Percentiles rank a stretch among this genome's conserved stretches.
Evolutionary conservation across 1,140 invertebrate genomes (phyloP).

Genomic region (Chymomyza costata): DNA sequence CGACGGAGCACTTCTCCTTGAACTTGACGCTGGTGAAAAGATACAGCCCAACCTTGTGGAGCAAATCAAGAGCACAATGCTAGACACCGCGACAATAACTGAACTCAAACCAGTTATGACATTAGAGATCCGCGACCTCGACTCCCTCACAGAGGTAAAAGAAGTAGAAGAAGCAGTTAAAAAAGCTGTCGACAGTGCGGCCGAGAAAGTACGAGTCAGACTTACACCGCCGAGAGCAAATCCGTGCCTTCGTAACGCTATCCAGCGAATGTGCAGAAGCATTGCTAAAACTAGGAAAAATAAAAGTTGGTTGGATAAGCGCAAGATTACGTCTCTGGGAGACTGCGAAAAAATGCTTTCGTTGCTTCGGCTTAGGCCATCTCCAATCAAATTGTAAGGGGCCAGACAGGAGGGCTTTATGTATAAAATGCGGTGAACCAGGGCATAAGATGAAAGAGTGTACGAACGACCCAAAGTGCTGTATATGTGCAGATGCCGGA

Average conservation of each 20-base stretch:
- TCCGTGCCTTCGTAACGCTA: background rate
- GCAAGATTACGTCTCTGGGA: background rate
- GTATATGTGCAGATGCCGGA: background rate
- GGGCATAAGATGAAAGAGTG: constrained; percentile 3
- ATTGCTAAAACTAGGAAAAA: background rate
- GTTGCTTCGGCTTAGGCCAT: background rate
- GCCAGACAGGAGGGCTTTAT: background rate
- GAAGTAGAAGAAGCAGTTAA: background rate
- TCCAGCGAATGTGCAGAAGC: background rate
- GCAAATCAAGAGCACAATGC: background rate
- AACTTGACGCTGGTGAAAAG: background rate
- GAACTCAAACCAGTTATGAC: background rate
- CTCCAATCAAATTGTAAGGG: background rate
- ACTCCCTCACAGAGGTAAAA: background rate
- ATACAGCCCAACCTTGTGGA: background rate
- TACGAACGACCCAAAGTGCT: background rate
- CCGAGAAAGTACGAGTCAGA: background rate
- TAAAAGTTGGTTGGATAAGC: background rate
- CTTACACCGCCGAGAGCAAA: background rate
- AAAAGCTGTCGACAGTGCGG: background rate
- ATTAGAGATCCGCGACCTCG: background rate
- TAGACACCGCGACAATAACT: background rate
- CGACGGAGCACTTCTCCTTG: background rate
- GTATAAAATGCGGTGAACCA: background rate
- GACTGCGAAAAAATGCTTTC: background rate